Evolutionary conservation across 2,797 vertebrate genomes (phyloP).

Genomic region (Caiman crocodilus): DNA sequence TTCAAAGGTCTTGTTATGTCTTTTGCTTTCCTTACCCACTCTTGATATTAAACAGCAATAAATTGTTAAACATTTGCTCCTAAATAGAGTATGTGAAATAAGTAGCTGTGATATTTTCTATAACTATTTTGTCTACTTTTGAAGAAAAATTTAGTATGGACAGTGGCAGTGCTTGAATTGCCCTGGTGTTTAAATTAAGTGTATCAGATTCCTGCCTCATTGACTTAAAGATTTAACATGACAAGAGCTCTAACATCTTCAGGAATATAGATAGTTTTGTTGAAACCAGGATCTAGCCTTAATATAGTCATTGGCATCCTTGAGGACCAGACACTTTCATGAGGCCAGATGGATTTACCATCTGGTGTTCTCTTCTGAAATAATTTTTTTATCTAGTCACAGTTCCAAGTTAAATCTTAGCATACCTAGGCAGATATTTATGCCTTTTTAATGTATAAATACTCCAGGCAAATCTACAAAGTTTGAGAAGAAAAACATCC

Average conservation of each 20-base stretch:
- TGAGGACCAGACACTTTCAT: not conserved
- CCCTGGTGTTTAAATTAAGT: not conserved
- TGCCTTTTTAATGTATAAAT: not conserved
- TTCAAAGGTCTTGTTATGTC: not conserved
- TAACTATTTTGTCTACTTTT: not conserved
- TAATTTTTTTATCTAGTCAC: not conserved
- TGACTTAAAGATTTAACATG: not conserved
- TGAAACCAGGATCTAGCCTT: not conserved
- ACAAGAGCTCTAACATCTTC: not conserved
- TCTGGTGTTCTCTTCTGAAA: constrained; percentile 42
- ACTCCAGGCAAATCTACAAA: not conserved
- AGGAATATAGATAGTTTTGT: not conserved
- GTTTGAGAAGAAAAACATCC: not conserved
- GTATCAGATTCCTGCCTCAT: not conserved
- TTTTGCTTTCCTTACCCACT: no score
- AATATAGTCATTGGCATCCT: not conserved
- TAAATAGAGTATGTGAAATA: not conserved
- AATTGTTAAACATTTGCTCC: not conserved
- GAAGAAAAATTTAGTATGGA: not conserved
- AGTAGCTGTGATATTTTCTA: no score
- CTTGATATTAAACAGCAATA: not conserved
- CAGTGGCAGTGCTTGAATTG: not conserved
- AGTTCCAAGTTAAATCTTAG: constrained; percentile 9
- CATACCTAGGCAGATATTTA: not conserved
- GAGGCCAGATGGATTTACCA: not conserved